Base-by-base conservation (phyloP, 2,888 invertebrate species). In the Acrocera orbiculus region DNA sequence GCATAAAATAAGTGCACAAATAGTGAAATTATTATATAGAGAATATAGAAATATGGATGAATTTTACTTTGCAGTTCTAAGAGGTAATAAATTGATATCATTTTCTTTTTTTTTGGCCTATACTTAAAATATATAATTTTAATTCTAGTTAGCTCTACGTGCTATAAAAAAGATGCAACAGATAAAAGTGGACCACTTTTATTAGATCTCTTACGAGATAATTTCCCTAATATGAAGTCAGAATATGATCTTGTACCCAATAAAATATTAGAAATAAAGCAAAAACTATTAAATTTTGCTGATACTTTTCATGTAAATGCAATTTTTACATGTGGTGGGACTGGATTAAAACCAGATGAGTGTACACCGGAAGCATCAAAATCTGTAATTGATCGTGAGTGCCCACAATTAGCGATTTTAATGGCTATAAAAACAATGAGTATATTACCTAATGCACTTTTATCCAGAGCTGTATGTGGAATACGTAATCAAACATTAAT, bases 301-400 rank as follows among this genome's bases (percentile, higher is more conserved):
- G 42, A 46, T 46, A 26, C 38, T 40, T 10, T 60, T 51, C 62
- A 51, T 16, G 47, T 67, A 10, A 63, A 70, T 39, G 55, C 51
- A 9, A 52, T 61, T 11, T 70, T 98, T 8, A 95, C 93, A 2
- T 86, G 83, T 3, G 96, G 96, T 16, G 98, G 98, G 3, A 98
- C 96, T 0, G 98, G 98, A 0, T 78, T 95, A 50, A 69, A 85
- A n/a, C 65, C 69, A 1, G 65, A 92, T 42, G 98, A 98, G 69
- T 82, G 95, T 3, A 98, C 98, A 3, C 98, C 96, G 0, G 96
- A 98, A 64, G 93, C 90, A 3, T 85, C 86, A 0, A 74, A 64
- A 50, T 62, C 66, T 17, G 64, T 87, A 11, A 70, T 87, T 31
- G 67, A 75, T 28, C 78, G 73, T 50, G 77, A 87, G 61, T 79